A percentile compares a stretch with the other conserved stretches of the same genome.
These are phyloP conservation scores for Agapornis canus DNA, from an alignment of 2,797 vertebrate genomes.

Conservation along the genomic window DNA sequence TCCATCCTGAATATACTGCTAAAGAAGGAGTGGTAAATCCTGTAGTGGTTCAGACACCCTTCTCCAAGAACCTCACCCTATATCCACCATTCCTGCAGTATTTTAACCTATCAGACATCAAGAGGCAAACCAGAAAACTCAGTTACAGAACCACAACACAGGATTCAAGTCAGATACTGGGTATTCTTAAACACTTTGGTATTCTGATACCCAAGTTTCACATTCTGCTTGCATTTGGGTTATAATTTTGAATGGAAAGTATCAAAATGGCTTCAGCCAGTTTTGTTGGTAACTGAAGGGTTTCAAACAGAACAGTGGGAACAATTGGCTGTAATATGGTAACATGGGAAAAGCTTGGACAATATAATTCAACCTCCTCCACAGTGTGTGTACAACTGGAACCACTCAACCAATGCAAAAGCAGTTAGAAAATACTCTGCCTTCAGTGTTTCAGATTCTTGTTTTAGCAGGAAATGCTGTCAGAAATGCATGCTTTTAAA, in stretches of 20 bases:
- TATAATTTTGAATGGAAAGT: background rate
- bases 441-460: background rate
- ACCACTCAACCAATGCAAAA: background rate
- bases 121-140: background rate
- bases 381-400: accelerated
- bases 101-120: background rate
- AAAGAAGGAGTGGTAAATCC: background rate
- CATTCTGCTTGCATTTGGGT: background rate
- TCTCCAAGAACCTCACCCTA: background rate
- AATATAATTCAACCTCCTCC: background rate
- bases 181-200: background rate
- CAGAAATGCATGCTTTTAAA: background rate
- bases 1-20: background rate
- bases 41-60: background rate
- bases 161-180: background rate
- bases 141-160: background rate
- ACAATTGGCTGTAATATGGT: background rate
- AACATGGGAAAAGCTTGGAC: background rate
- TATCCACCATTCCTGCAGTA: background rate
- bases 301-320: background rate
- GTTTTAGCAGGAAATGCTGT: background rate
- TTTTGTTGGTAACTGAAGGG: background rate
- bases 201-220: background rate
- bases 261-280: background rate
- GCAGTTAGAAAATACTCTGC: background rate